Conservation (phyloP, 2,888 invertebrate genomes). For the Drosophila neonasuta region DNA sequence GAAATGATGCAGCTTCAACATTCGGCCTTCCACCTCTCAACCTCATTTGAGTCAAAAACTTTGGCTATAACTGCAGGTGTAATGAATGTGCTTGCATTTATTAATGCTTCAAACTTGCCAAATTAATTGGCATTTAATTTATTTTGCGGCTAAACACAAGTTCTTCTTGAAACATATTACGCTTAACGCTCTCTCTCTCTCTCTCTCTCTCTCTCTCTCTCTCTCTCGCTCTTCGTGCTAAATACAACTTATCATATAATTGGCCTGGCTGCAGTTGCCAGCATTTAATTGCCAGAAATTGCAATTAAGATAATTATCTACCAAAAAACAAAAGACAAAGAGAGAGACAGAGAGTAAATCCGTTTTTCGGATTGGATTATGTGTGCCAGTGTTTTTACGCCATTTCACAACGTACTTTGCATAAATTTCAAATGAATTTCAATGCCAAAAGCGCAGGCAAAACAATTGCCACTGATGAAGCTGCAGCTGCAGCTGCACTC, state of each 20-base stretch:
- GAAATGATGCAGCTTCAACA: slow-evolving; percentile 67
- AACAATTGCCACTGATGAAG: slow-evolving; percentile 70
- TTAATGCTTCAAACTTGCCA: slow-evolving; percentile 64
- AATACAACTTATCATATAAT: slow-evolving; percentile 41
- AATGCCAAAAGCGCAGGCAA: slow-evolving; percentile 70
- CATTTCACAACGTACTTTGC: slow-evolving; percentile 61
- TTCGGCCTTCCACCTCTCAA: background rate
- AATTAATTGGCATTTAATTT: slow-evolving; percentile 76
- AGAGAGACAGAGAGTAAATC: slow-evolving; percentile 41
- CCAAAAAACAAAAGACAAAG: slow-evolving; percentile 59
- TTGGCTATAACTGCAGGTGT: slow-evolving; percentile 62
- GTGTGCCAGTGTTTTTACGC: slow-evolving; percentile 46
- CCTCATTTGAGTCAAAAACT: slow-evolving; percentile 53
- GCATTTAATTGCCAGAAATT: slow-evolving; percentile 71
- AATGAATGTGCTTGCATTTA: slow-evolving; percentile 73
- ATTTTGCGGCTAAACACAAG: slow-evolving; percentile 55
- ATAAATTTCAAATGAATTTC: slow-evolving; percentile 73
- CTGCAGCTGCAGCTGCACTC: slow-evolving; percentile 36
- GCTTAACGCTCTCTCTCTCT: background rate
- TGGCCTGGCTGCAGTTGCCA: slow-evolving; percentile 29
- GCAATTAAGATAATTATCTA: slow-evolving; percentile 79
- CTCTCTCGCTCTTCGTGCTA: background rate
- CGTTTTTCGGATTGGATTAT: slow-evolving; percentile 45
- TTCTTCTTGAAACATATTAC: slow-evolving; percentile 17
- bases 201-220: too few species aligned